Evolutionary conservation across 2,797 vertebrate genomes (phyloP).

Genomic region (Hemibagrus guttatus): DNA sequence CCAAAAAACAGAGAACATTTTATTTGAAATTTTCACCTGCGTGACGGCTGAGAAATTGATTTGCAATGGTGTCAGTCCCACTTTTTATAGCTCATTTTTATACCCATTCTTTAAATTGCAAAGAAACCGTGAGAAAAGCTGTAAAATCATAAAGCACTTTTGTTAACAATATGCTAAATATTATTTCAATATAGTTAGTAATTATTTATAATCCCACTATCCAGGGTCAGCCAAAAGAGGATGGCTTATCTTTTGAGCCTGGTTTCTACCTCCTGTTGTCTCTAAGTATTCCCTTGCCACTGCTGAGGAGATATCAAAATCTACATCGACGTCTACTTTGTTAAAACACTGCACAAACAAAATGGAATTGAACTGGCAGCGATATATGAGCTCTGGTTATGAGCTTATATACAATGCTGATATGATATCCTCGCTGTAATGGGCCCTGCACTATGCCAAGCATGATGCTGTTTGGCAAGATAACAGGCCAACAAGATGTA

Average conservation of each 20-base stretch:
- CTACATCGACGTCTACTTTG: not conserved
- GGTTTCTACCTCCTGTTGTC: not conserved
- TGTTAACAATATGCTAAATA: not conserved
- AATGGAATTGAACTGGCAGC: not conserved
- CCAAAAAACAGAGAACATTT: not conserved
- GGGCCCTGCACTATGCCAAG: not conserved
- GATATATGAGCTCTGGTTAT: too few relatives aligned
- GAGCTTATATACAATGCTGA: not conserved
- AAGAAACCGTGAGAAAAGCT: not conserved
- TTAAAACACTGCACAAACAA: not conserved
- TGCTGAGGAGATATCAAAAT: not conserved
- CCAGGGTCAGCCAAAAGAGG: too few relatives aligned
- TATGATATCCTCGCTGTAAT: not conserved
- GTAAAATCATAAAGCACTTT: not conserved
- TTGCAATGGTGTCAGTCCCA: slow-evolving; percentile 6
- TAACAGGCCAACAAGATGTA: not conserved
- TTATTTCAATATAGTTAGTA: not conserved
- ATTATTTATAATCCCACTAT: not conserved
- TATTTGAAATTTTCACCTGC: not conserved
- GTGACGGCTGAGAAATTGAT: not conserved
- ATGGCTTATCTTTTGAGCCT: not conserved
- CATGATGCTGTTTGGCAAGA: not conserved
- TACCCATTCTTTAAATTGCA: not conserved
- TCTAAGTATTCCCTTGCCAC: too few relatives aligned
- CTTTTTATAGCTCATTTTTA: not conserved